A percentile compares a stretch with the other conserved stretches of the same genome.
Evolutionary conservation across 1,140 invertebrate species (phyloP).

Genomic region (Lepidotrigona ventralis): DNA sequence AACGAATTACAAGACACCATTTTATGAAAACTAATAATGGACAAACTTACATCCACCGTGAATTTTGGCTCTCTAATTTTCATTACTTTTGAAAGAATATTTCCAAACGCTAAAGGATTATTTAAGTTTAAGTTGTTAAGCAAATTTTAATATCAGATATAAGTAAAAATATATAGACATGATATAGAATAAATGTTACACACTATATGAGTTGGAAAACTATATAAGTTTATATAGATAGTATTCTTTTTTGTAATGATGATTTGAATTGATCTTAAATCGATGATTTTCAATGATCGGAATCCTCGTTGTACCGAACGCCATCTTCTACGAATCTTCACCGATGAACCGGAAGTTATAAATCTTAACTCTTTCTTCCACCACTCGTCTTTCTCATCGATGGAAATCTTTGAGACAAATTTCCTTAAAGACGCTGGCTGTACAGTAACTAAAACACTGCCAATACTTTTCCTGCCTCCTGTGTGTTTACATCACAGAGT

Average conservation of each 20-base stretch:
- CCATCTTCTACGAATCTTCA: constrained; percentile 63
- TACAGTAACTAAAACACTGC: constrained; percentile 21
- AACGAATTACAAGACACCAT: too few relatives aligned
- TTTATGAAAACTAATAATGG: too few relatives aligned
- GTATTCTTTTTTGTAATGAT: background rate
- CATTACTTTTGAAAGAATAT: background rate
- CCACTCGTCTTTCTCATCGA: constrained; percentile 31
- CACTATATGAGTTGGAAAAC: background rate
- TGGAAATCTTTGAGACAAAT: constrained; percentile 51
- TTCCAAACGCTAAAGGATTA: background rate
- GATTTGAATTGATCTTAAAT: background rate
- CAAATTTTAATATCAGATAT: background rate
- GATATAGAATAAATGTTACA: background rate
- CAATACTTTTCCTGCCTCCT: constrained; percentile 60
- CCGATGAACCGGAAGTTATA: constrained; percentile 67
- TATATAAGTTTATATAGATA: background rate
- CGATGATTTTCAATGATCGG: background rate
- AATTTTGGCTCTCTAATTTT: too few relatives aligned
- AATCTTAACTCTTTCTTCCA: constrained; percentile 69
- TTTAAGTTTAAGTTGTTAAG: background rate
- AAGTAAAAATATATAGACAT: background rate
- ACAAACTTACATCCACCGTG: too few relatives aligned
- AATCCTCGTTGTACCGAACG: constrained; percentile 13
- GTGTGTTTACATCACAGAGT: constrained; percentile 70
- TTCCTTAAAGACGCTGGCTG: background rate